Evolutionary conservation across 1,140 invertebrate genomes (phyloP), one percentile per base, ranked within the genome.

Genomic region (Drosophila sechellia): DNA sequence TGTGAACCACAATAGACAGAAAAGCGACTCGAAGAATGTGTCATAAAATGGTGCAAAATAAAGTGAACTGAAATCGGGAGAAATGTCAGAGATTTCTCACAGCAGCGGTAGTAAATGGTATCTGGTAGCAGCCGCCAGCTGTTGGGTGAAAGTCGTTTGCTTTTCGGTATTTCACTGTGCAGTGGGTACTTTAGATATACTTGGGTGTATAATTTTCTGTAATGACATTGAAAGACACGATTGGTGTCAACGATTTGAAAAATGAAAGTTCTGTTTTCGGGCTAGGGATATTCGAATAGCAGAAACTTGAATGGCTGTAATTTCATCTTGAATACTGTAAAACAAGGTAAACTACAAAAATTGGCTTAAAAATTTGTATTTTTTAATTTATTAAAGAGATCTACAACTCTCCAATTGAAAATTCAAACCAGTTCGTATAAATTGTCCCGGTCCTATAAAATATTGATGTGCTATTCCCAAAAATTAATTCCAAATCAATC

Each of bases 41-140:
- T 77, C 74, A 77, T 77, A 69, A 77, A 69, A 49, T 77, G 64
- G 73, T 77, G 54, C 73, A 77, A 69, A 74, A 49, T 70, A 76
- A 70, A 70, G 68, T 70, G 68, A 70, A 70, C 64, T 34, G 46
- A 76, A 65, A 74, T 74, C 58, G 22, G 73, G 63, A 75, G 72
- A 76, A 76, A 69, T 77, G 74, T 54, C 54, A 27, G 73, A 68
- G 73, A 77, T 77, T 77, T 77, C 73, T 61, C 74, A 77, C 74
- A 77, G 61, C 70, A 63, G 69, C 58, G 55, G 27, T 12, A 31
- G 55, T 37, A 68, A 70, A 68, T 70, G 64, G 58, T 40, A 69
- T 34, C 50, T 69, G 66, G 42, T 48, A 39, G 25, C 35, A 55
- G 61, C 43, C 39, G 73, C 49, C 49, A 75, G 64, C 52, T 57